phyloP scores from a whole-genome alignment of 2,797 vertebrate genomes.

The Tolypeutes matacus region DNA sequence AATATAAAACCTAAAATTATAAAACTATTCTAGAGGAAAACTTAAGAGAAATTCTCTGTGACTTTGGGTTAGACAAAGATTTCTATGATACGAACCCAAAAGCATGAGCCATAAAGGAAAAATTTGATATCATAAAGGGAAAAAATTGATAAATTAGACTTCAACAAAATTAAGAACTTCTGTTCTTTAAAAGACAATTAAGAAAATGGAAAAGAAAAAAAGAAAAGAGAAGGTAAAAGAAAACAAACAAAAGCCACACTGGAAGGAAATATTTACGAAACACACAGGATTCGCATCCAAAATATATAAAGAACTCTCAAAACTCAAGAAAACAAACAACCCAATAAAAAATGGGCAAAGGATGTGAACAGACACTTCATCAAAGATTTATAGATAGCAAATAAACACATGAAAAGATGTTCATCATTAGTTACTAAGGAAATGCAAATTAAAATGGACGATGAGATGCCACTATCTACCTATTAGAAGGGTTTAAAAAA shows the following conservation, averaged over 20 bases:
- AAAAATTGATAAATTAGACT: too few relatives aligned
- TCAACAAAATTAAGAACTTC: too few relatives aligned
- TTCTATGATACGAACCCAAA: too few relatives aligned
- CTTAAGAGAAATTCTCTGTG: too few relatives aligned
- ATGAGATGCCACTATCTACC: not conserved
- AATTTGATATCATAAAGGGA: too few relatives aligned
- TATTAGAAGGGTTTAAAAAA: not conserved
- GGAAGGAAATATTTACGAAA: not conserved
- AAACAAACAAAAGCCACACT: not conserved
- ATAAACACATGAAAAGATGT: not conserved
- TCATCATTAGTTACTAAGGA: not conserved
- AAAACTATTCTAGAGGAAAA: too few relatives aligned
- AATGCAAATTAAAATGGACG: not conserved
- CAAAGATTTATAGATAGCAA: not conserved
- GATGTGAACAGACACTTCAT: not conserved
- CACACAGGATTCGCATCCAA: not conserved
- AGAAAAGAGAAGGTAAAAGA: too few relatives aligned
- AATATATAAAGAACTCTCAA: not conserved
- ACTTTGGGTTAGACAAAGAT: too few relatives aligned
- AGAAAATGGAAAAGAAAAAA: not conserved
- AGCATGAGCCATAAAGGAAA: too few relatives aligned
- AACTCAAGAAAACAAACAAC: not conserved
- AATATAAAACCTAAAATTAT: too few relatives aligned
- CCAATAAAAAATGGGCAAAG: not conserved
- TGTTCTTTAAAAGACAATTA: not conserved